Conservation (phyloP, 2,113 vertebrate species). For the Dasyornis broadbenti region DNA sequence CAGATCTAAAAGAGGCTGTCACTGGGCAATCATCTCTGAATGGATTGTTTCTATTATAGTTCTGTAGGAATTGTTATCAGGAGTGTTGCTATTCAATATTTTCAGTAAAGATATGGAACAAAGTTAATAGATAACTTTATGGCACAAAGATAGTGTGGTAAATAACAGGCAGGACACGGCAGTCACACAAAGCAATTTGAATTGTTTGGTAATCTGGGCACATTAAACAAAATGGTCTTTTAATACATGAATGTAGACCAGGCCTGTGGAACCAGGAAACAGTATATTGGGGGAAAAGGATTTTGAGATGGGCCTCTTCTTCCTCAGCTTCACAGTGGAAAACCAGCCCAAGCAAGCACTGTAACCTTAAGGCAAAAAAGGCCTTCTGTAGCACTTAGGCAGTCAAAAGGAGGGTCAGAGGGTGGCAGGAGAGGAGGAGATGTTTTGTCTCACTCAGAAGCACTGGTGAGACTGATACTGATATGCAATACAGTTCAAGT, state of each 20-base stretch:
- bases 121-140: conserved; percentile 57
- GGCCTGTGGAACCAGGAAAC: background rate
- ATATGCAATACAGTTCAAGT: background rate
- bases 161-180: background rate
- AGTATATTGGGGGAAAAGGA: background rate
- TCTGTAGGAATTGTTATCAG: conserved; percentile 30
- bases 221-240: background rate
- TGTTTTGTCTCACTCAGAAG: background rate
- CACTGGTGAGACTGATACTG: background rate
- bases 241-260: background rate
- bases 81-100: conserved; percentile 42
- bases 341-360: background rate
- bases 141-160: conserved; percentile 7
- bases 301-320: background rate
- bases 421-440: background rate
- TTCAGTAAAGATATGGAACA: conserved; percentile 13
- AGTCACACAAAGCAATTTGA: background rate
- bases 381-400: background rate
- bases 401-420: background rate
- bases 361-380: background rate
- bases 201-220: conserved; percentile 5
- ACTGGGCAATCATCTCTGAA: conserved; percentile 1
- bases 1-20: conserved; percentile 32
- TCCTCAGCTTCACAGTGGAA: background rate
- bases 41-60: conserved; percentile 10